Conservation (phyloP, 1,140 invertebrate genomes). For the Halyomorpha halys region DNA sequence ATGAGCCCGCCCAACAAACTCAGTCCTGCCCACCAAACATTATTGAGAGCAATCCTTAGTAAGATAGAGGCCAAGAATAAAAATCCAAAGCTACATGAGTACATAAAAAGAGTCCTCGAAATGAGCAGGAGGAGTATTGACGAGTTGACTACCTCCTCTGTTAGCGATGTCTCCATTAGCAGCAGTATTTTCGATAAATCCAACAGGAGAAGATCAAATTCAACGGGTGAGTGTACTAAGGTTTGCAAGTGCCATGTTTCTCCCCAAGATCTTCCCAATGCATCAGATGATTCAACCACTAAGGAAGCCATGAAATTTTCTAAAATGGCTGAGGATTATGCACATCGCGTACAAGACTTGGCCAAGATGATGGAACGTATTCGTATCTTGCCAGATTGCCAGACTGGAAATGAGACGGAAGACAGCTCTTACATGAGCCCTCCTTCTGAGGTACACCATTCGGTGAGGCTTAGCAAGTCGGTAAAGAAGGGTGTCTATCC, state of each 20-base stretch:
- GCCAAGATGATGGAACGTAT: conserved; percentile 1
- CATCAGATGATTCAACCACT: not conserved
- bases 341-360: not conserved
- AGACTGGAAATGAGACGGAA: not conserved
- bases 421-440: not conserved
- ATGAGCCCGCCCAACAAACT: conserved; percentile 19
- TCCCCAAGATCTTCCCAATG: not conserved
- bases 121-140: conserved; percentile 18
- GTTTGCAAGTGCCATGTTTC: too few species aligned
- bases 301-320: not conserved
- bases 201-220: not conserved
- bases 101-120: conserved; percentile 16
- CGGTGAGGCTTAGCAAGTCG: not conserved
- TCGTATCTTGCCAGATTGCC: not conserved
- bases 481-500: not conserved
- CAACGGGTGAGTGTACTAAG: too few species aligned
- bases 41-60: conserved; percentile 15
- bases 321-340: conserved; percentile 1
- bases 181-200: conserved; percentile 4
- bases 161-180: conserved; percentile 19
- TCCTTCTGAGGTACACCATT: not conserved
- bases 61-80: conserved; percentile 16
- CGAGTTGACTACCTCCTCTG: conserved; percentile 18
- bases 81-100: conserved; percentile 17
- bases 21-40: conserved; percentile 17